Percentiles rank a stretch among this genome's conserved stretches.
These are phyloP conservation scores for Drosophila fungiperda DNA, from an alignment of 2,888 invertebrate species.

Conservation along the genomic window DNA sequence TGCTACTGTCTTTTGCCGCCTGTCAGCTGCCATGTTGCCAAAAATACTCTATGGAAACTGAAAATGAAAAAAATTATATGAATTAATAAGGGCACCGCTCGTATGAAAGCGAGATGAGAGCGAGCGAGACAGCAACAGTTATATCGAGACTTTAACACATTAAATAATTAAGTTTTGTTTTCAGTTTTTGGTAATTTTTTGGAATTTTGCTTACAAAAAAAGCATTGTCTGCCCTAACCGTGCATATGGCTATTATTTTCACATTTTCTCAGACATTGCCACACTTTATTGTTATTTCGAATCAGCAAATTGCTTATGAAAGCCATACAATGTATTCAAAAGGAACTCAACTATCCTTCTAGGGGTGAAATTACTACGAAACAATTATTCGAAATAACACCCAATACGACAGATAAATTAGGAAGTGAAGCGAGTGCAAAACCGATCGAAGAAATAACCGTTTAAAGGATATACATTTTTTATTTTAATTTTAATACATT, in stretches of 20 bases:
- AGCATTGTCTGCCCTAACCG: conserved; percentile 9
- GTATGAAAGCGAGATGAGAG: neutral
- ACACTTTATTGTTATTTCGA: conserved; percentile 12
- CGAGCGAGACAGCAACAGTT: conserved; percentile 13
- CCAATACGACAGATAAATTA: neutral
- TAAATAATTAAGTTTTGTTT: conserved; percentile 67
- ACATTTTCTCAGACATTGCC: neutral
- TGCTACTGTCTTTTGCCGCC: conserved; percentile 28
- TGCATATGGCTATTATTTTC: conserved; percentile 33
- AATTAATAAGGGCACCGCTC: conserved; percentile 34
- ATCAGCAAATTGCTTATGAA: conserved; percentile 1
- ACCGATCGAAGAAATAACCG: fast-evolving
- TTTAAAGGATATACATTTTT: neutral
- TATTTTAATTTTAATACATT: neutral
- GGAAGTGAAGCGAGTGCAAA: neutral
- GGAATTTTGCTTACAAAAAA: neutral
- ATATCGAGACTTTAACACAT: conserved; percentile 43
- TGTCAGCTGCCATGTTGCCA: conserved; percentile 53
- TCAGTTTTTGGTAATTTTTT: conserved; percentile 32
- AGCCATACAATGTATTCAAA: neutral
- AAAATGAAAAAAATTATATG: conserved; percentile 6
- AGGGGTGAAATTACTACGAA: neutral
- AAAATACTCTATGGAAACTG: conserved; percentile 8
- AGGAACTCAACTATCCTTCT: neutral
- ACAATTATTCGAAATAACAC: neutral